Evolutionary conservation across 2,797 vertebrate genomes (phyloP).

Genomic region (Acrossocheilus wenchowensis): DNA sequence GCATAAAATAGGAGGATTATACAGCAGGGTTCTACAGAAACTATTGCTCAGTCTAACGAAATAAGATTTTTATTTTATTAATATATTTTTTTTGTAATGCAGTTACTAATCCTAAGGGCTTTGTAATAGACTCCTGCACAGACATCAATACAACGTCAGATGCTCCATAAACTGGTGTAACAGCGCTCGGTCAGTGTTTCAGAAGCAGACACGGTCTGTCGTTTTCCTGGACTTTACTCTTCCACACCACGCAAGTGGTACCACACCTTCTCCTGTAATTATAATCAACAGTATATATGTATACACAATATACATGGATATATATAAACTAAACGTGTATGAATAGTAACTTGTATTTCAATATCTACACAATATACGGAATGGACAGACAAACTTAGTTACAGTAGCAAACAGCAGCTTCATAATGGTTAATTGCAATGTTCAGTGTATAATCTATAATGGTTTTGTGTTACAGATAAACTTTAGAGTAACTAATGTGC

Average conservation of each 20-base stretch:
- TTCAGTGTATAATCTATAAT: slow-evolving; percentile 73
- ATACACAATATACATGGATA: slow-evolving; percentile 76
- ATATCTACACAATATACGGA: slow-evolving; percentile 88
- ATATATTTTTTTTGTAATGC: slow-evolving; percentile 45
- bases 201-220: slow-evolving; percentile 67
- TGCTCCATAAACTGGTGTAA: slow-evolving; percentile 63
- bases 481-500: slow-evolving; percentile 80
- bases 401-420: slow-evolving; percentile 86
- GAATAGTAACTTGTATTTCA: slow-evolving; percentile 83
- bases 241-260: slow-evolving; percentile 78
- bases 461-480: slow-evolving; percentile 88
- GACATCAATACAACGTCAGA: slow-evolving; percentile 81
- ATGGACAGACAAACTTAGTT: slow-evolving; percentile 88
- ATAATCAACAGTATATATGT: slow-evolving; percentile 71
- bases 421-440: slow-evolving; percentile 69
- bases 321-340: slow-evolving; percentile 81
- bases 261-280: slow-evolving; percentile 79
- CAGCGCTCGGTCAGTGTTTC: slow-evolving; percentile 64
- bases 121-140: slow-evolving; percentile 78
- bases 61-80: slow-evolving; percentile 60
- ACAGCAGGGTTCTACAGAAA: slow-evolving; percentile 73
- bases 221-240: slow-evolving; percentile 73
- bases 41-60: slow-evolving; percentile 64
- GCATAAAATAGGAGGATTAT: slow-evolving; percentile 73
- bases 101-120: slow-evolving; percentile 85